Conservation (phyloP, 2,888 invertebrate species). For the Osedax fenrisi region DNA sequence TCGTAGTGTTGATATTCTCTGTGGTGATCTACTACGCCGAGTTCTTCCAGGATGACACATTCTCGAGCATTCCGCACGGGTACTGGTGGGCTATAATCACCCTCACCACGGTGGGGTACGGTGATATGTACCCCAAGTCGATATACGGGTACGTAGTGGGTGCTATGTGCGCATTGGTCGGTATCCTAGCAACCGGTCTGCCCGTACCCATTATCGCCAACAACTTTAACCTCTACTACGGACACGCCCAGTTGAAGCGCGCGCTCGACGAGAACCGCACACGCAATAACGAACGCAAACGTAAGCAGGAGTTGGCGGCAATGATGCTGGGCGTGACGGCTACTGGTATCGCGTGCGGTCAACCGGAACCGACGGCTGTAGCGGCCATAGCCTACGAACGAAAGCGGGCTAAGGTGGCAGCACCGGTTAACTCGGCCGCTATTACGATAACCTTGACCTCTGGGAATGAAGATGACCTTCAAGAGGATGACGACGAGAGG, state of each 20-base stretch:
- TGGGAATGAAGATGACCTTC: too few relatives aligned
- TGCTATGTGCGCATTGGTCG: conserved; percentile 40
- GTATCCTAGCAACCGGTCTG: conserved; percentile 41
- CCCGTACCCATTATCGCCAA: conserved; percentile 44
- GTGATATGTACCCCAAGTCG: conserved; percentile 41
- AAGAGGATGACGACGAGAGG: too few relatives aligned
- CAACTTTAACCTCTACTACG: conserved; percentile 40
- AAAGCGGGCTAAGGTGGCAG: too few relatives aligned
- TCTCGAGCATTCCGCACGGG: conserved; percentile 35
- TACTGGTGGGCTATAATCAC: conserved; percentile 43
- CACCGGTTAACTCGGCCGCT: too few relatives aligned
- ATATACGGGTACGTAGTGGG: conserved; percentile 40
- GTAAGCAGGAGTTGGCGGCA: conserved; percentile 7
- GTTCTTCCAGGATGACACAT: conserved; percentile 37
- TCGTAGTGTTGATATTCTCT: conserved; percentile 38
- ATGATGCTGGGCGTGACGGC: not conserved
- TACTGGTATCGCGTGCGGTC: not conserved
- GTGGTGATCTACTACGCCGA: conserved; percentile 39
- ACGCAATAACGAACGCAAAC: not conserved
- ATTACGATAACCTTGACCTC: too few relatives aligned
- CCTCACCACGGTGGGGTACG: conserved; percentile 42
- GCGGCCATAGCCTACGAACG: too few relatives aligned
- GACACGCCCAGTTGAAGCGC: conserved; percentile 34
- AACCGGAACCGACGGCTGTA: too few relatives aligned
- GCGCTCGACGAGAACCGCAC: conserved; percentile 29